Conservation (phyloP, 2,113 vertebrate species). For the Circaetus gallicus region DNA sequence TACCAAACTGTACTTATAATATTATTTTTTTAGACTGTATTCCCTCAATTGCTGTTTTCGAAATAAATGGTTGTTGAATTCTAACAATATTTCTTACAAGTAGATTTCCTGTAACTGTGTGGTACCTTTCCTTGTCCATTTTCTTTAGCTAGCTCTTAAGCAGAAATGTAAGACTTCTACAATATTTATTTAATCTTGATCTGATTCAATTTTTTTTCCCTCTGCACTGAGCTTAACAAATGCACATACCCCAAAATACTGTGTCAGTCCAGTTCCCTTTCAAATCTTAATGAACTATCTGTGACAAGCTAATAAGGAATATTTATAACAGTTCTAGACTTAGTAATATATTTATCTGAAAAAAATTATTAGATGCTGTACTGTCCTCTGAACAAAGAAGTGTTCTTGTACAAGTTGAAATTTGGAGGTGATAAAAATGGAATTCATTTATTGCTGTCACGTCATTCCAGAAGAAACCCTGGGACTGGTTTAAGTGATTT, state of each 20-base stretch:
- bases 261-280: not conserved
- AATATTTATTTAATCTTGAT: not conserved
- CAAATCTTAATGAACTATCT: not conserved
- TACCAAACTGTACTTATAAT: not conserved
- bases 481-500: not conserved
- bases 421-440: not conserved
- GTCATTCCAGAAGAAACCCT: not conserved
- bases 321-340: conserved; percentile 12
- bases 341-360: not conserved
- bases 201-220: not conserved
- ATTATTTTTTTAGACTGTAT: not conserved
- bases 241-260: not conserved
- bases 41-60: not conserved
- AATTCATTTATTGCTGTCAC: not conserved
- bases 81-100: not conserved
- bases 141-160: not conserved
- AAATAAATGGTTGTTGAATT: not conserved
- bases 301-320: conserved; percentile 15
- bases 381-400: not conserved
- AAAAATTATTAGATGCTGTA: not conserved
- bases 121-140: not conserved
- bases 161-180: not conserved
- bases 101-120: not conserved
- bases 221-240: not conserved
- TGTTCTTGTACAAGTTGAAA: not conserved